Conservation (phyloP, 2,797 vertebrate species). For the Gephyroberyx darwinii region DNA sequence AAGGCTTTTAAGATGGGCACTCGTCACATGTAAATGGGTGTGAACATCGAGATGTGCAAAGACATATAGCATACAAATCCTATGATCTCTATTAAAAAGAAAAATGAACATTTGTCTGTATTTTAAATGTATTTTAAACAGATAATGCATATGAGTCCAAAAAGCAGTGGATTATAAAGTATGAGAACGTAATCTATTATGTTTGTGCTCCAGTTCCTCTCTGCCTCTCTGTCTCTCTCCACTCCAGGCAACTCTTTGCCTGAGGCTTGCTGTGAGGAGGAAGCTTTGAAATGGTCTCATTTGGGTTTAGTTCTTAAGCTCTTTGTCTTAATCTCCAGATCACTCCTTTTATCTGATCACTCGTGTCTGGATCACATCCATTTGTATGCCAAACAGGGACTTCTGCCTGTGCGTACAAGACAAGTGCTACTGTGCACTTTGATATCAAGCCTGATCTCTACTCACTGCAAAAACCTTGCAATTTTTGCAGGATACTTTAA, state of each 20-base stretch:
- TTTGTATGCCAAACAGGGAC: conserved; percentile 60
- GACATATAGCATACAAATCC: background rate
- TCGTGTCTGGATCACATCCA: conserved; percentile 50
- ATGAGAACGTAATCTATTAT: conserved; percentile 23
- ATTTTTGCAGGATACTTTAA: conserved; percentile 13
- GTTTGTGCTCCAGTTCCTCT: conserved; percentile 8
- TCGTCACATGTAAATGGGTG: background rate
- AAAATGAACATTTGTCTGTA: background rate
- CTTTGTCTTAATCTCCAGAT: conserved; percentile 69
- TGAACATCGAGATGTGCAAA: background rate
- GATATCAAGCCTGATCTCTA: conserved; percentile 23
- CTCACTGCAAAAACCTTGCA: conserved; percentile 9
- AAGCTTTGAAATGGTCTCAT: conserved; percentile 61
- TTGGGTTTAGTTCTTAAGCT: conserved; percentile 58
- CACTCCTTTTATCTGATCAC: conserved; percentile 64
- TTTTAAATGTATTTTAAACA: conserved; percentile 8
- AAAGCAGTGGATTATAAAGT: conserved; percentile 11
- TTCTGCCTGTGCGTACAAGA: conserved; percentile 22
- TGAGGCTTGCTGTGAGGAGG: conserved; percentile 36
- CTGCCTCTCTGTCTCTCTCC: conserved; percentile 12
- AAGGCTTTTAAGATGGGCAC: background rate
- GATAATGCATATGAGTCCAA: conserved; percentile 5
- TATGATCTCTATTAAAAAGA: too few relatives aligned
- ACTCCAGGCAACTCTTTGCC: conserved; percentile 42
- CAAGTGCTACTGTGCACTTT: conserved; percentile 27